Base-by-base conservation (phyloP, 2,113 vertebrate species). In the Platysternon megacephalum region DNA sequence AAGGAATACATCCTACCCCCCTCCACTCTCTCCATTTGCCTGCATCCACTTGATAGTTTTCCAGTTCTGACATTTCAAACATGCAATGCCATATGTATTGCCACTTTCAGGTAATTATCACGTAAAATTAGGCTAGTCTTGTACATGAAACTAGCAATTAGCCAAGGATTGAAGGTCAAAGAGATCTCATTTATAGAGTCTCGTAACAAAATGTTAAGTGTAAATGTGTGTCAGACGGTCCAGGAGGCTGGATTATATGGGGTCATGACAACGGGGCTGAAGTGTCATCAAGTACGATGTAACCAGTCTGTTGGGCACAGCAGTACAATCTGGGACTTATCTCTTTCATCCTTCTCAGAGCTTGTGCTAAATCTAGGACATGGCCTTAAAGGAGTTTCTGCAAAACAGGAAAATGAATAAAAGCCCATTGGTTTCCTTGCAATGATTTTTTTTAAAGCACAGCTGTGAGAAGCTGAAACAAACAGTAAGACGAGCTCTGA, bases 211-310 rank as follows among this genome's bases (percentile, higher is more conserved):
- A 98, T 98, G 98, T 98, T 98, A 99, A 99, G 99, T 99, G 99
- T 99, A 99, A 99, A 99, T 98, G 98, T 99, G 99, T 99, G 99
- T 99, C 99, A 99, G 99, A 99, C 99, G 99, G 99, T 98, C 98
- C 98, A 97, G 98, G 98, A 97, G 98, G 98, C 98, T 89, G 98
- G 98, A 98, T 99, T 99, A 98, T 98, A 98, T 7, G 52, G 96
- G 98, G 98, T 98, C 98, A 93, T 89, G 92, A 97, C 94, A 80
- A 97, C 61, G 91, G 95, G 97, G 94, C 97, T 97, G 95, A 97
- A 98, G 98, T 97, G 97, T 97, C 94, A 52, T 90, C 93, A 94
- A 97, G 97, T 97, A 95, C 91, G 90, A 72, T 51, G 84, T 96
- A 94, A 96, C 93, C 65, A 97, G 96, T 96, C 98, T 85, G 58